A percentile compares a stretch with the other conserved stretches of the same genome.
phyloP scores from a whole-genome alignment of 2,888 invertebrate species.

The Melanophora roralis region DNA sequence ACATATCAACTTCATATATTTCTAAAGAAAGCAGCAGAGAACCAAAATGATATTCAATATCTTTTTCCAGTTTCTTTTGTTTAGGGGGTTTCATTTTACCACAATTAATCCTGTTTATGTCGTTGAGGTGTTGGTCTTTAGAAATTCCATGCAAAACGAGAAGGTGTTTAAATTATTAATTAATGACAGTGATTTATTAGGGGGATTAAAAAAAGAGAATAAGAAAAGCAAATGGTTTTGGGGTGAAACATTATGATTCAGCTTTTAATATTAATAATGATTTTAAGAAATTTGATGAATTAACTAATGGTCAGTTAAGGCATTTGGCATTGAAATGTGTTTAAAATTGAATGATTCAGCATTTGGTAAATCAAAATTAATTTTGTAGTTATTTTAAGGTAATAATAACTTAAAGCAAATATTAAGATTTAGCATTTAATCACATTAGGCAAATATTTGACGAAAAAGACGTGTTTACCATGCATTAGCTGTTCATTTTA shows the following conservation, averaged over 20 bases:
- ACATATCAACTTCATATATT: background rate
- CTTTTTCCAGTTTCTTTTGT: background rate
- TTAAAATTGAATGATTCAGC: too few relatives aligned
- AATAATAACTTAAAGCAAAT: too few relatives aligned
- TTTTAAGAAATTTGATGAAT: background rate
- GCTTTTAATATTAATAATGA: background rate
- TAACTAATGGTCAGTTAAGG: background rate
- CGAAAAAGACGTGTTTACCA: too few relatives aligned
- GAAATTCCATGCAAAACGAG: background rate
- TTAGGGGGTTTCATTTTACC: background rate
- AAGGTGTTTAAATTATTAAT: background rate
- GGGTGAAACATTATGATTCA: background rate
- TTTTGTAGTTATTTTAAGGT: too few relatives aligned
- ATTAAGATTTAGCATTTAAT: too few relatives aligned
- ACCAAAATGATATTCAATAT: slow-evolving; percentile 7
- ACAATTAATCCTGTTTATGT: too few relatives aligned
- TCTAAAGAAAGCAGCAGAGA: background rate
- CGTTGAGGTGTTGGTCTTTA: too few relatives aligned
- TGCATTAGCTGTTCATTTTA: too few relatives aligned
- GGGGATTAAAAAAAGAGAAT: background rate
- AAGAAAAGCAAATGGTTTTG: background rate
- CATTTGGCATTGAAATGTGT: too few relatives aligned
- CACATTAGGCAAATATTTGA: too few relatives aligned
- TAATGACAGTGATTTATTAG: background rate
- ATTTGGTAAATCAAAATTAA: too few relatives aligned